Evolutionary conservation across 92 coral and sea anemone genomes (phyloP), one percentile per base, ranked within the genome.

Genomic region (Palythoa caribaeorum): DNA sequence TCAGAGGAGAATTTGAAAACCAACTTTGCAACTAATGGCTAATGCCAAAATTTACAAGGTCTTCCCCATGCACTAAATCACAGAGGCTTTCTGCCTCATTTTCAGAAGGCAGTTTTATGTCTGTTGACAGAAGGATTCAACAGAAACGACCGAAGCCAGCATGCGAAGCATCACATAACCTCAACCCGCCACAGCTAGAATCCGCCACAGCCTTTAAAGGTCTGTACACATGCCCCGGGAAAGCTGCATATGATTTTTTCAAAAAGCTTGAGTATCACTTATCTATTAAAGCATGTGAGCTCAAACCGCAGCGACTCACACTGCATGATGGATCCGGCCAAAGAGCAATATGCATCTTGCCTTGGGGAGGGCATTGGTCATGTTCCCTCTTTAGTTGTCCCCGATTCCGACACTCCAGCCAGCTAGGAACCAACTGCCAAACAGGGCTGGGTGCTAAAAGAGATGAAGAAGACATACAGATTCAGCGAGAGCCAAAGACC

Each of bases 361-460:
- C 39, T 69, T 69, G 74, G 28, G 2, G 74, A 69, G 74, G 74
- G 74, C 74, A 40, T 69, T 69, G 40, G 74, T 28, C 40, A 35
- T 69, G 74, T 69, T 69, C 44, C 74, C 74, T 69, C 40, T 69
- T 69, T 69, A 69, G 74, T 69, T 69, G 74, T 69, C 74, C 21
- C 74, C 11, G 47, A 69, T 69, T 12, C 13, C 16, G 74, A 0
- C 74, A 69, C 14, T 69, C 40, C 74, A 69, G 21, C 39, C 74
- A 69, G 74, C 44, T 40, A 69, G 74, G 74, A 69, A 69, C 40
- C 74, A 69, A 6, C 74, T 69, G 74, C 40, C 2, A 69, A 69
- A 69, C 47, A 69, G 39, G 74, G 74, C 40, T 69, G 40, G 74
- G 74, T 40, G 3, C 7, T 69, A 13, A 69, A 69, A 28, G 47